A percentile compares a stretch with the other conserved stretches of the same genome.
Conservation (phyloP, 2,113 vertebrate genomes). For the Pipa parva region DNA sequence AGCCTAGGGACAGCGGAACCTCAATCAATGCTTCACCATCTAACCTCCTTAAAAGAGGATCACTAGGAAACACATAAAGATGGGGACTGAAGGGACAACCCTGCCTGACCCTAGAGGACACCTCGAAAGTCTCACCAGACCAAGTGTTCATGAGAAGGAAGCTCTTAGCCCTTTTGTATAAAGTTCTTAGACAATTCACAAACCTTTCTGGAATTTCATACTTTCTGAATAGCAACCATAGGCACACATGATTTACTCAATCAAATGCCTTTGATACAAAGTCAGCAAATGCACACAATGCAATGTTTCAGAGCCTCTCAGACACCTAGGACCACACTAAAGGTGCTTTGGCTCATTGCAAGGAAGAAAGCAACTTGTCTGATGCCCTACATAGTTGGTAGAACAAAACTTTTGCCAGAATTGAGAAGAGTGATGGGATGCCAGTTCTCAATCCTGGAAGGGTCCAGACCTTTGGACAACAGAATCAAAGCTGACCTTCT, state of each 20-base stretch:
- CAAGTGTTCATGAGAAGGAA: not conserved
- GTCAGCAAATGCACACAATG: not conserved
- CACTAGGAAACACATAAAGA: not conserved
- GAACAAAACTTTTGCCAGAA: conserved; percentile 4
- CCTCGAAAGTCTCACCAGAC: not conserved
- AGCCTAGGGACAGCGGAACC: not conserved
- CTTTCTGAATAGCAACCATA: not conserved
- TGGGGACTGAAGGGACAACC: not conserved
- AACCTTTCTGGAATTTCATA: not conserved
- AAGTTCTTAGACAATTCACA: not conserved
- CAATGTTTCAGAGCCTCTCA: not conserved
- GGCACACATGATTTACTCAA: not conserved
- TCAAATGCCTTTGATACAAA: not conserved
- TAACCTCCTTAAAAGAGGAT: not conserved
- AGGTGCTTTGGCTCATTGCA: not conserved
- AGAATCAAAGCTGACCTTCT: not conserved
- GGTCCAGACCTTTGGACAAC: not conserved
- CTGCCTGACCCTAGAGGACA: not conserved
- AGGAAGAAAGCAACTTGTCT: not conserved
- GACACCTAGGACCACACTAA: not conserved
- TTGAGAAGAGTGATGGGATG: not conserved
- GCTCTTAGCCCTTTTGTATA: not conserved
- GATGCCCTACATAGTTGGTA: not conserved
- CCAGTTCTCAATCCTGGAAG: not conserved
- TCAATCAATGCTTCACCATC: not conserved